A percentile compares a stretch with the other conserved stretches of the same genome.
phyloP scores from a whole-genome alignment of 2,888 invertebrate species.

The Hirtodrosophila cameraria region DNA sequence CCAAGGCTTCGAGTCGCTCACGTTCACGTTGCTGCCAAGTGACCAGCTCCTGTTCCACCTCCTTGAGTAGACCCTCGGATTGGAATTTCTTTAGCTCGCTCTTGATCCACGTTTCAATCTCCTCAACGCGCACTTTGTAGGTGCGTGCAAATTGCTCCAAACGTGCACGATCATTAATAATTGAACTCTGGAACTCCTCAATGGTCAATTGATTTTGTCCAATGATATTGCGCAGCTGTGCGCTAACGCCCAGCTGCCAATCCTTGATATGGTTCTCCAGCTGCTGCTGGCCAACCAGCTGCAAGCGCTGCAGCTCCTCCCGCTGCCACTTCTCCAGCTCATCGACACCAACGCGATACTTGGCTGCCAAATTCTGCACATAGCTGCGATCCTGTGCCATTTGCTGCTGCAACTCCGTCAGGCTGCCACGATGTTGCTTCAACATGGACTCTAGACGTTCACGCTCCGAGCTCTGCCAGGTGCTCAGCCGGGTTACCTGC shows the following conservation, averaged over 20 bases:
- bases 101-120: conserved; percentile 81
- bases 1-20: conserved; percentile 75
- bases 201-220: conserved; percentile 81
- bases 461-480: conserved; percentile 82
- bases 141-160: conserved; percentile 77
- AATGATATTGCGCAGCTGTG: conserved; percentile 74
- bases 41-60: conserved; percentile 78
- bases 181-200: conserved; percentile 80
- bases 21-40: conserved; percentile 82
- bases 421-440: conserved; percentile 80
- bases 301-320: conserved; percentile 79
- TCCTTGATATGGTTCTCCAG: conserved; percentile 78
- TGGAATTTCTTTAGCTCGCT: conserved; percentile 80
- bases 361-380: conserved; percentile 75
- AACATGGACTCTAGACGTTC: conserved; percentile 78
- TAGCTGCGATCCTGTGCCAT: conserved; percentile 78
- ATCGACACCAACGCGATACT: conserved; percentile 81
- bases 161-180: conserved; percentile 79
- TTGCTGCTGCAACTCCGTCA: conserved; percentile 76
- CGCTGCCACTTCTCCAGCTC: conserved; percentile 83
- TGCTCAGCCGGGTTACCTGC: conserved; percentile 79
- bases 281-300: conserved; percentile 68
- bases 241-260: conserved; percentile 80
- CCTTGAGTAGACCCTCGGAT: conserved; percentile 80
- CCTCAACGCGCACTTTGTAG: conserved; percentile 81